A percentile compares a stretch with the other conserved stretches of the same genome.
phyloP scores from a whole-genome alignment of 2,113 vertebrate genomes.

The Clarias macrocephalus region DNA sequence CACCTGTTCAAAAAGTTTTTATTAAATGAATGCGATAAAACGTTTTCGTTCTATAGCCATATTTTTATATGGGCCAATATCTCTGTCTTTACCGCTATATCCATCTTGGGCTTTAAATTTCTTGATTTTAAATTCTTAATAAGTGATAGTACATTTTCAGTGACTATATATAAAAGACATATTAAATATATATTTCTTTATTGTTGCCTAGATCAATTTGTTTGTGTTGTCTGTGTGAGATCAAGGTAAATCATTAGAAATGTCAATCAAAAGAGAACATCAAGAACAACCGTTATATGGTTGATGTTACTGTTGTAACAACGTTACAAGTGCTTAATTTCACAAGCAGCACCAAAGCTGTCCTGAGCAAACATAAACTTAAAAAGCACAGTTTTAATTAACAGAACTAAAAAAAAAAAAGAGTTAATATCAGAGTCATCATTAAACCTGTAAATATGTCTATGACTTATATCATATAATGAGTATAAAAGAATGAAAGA shows the following conservation, averaged over 20 bases:
- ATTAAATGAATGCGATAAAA: neutral
- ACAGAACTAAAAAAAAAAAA: neutral
- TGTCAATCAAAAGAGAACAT: neutral
- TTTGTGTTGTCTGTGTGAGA: neutral
- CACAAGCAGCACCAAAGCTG: neutral
- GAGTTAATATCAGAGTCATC: neutral
- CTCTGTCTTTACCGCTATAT: neutral
- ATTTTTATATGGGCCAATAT: neutral
- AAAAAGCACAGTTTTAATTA: neutral
- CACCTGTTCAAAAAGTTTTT: too few species aligned
- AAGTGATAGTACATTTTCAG: too few species aligned
- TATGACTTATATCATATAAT: neutral
- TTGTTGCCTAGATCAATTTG: neutral
- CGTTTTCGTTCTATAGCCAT: neutral
- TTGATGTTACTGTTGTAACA: neutral
- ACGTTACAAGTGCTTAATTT: neutral
- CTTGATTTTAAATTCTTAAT: too few species aligned
- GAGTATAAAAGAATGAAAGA: neutral
- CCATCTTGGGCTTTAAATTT: too few species aligned
- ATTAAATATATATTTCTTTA: too few species aligned
- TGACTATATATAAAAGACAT: too few species aligned
- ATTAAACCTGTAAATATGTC: neutral
- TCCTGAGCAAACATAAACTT: neutral
- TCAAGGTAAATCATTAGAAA: neutral
- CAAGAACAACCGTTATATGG: neutral